Base-by-base conservation (phyloP, 2,888 invertebrate species). In the Lasioglossum villosulum region DNA sequence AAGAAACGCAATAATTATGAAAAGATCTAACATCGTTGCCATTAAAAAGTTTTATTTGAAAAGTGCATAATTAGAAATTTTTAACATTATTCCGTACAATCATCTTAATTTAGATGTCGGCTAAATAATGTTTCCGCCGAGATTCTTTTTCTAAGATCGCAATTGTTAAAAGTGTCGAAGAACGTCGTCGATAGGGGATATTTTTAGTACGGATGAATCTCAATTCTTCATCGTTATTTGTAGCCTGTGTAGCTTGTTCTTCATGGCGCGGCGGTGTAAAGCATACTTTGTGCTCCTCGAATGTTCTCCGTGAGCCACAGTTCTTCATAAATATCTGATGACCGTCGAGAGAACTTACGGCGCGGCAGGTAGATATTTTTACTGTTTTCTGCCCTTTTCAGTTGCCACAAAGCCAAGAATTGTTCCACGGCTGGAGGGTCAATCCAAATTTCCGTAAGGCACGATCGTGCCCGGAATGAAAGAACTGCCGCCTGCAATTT, bases 301-400 rank as follows among this genome's bases (percentile, higher is more conserved):
- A 86, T 88, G 75, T 73, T 71, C 72, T 87, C 86, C 82, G 86
- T 89, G 88, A 84, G 86, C 88, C 87, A 87, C 76, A 72, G 75
- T 88, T 88, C 84, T 91, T 92, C 86, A 91, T 92, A 92, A 93
- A 93, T 93, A 92, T 89, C 89, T 83, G 87, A 93, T 92, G 89
- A 89, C 88, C 89, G 82, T 88, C 84, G 84, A 90, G 89, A 89
- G 88, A 87, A 76, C 78, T 84, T 78, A 80, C 83, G 78, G 85
- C 81, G 77, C 85, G 83, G 86, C 86, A 87, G 90, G 84, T 88
- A 90, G 85, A 89, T 85, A 89, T 90, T 81, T 83, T 86, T 88
- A 83, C 80, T 79, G 68, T 79, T 78, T 75, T 27, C 82, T 37
- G 72, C 19, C 42, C 56, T 79, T 75, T 84, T 78, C 74, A 30